Evolutionary conservation across 2,797 vertebrate species (phyloP).

Genomic region (Acipenser ruthenus): DNA sequence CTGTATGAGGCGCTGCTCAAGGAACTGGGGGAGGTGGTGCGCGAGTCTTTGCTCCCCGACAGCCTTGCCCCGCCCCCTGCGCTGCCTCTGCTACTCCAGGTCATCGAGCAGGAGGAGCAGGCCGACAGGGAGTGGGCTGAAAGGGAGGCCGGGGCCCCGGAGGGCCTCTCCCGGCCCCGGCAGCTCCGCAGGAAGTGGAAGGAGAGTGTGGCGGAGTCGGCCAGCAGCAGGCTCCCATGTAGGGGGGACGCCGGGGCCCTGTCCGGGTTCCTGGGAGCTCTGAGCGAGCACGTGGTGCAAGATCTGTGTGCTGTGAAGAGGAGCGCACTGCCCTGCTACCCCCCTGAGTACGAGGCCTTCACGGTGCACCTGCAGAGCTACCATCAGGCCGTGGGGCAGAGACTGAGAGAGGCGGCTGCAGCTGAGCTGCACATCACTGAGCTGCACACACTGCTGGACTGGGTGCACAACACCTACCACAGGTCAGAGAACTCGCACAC

Average conservation of each 20-base stretch:
- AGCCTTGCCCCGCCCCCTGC: slow-evolving; percentile 36
- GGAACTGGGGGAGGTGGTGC: slow-evolving; percentile 75
- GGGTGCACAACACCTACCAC: slow-evolving; percentile 78
- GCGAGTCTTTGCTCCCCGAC: slow-evolving; percentile 68
- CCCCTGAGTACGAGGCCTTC: slow-evolving; percentile 63
- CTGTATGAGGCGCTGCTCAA: slow-evolving; percentile 81
- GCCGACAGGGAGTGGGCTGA: slow-evolving; percentile 47
- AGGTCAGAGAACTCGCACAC: slow-evolving; percentile 45
- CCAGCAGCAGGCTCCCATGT: slow-evolving; percentile 56
- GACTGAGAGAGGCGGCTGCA: slow-evolving; percentile 52
- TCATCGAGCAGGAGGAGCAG: slow-evolving; percentile 78
- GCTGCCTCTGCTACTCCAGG: slow-evolving; percentile 70
- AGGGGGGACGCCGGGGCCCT: slow-evolving; percentile 51
- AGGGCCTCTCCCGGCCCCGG: slow-evolving; percentile 52
- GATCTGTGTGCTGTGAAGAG: slow-evolving; percentile 68
- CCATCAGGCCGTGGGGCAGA: slow-evolving; percentile 64
- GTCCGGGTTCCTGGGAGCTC: slow-evolving; percentile 55
- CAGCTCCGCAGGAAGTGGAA: slow-evolving; percentile 57
- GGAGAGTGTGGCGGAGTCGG: slow-evolving; percentile 59
- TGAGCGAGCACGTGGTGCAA: slow-evolving; percentile 60
- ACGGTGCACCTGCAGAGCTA: slow-evolving; percentile 78
- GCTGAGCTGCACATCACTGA: slow-evolving; percentile 61
- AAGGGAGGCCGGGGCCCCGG: slow-evolving; percentile 21
- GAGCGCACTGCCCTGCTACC: slow-evolving; percentile 72
- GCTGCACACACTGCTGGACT: slow-evolving; percentile 79